Evolutionary conservation across 1,140 invertebrate species (phyloP).

Genomic region (Lucilia sericata): DNA sequence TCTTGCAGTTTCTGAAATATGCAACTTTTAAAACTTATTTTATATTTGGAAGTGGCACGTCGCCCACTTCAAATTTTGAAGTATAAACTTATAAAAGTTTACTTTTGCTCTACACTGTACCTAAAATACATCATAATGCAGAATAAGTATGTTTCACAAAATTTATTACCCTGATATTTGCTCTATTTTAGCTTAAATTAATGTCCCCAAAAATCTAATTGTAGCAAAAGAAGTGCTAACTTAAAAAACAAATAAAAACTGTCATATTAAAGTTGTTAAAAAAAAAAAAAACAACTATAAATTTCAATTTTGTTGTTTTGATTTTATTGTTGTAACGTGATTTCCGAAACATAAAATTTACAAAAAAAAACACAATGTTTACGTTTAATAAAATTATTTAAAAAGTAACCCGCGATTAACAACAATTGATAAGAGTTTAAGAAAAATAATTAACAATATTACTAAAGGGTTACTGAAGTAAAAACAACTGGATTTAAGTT

Average conservation of each 20-base stretch:
- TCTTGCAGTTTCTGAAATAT: no score
- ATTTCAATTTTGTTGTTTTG: neutral
- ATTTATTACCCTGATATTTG: no score
- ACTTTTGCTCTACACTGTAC: no score
- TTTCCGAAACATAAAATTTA: neutral
- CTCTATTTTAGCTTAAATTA: neutral
- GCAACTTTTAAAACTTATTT: no score
- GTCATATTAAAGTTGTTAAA: neutral
- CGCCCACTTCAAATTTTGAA: no score
- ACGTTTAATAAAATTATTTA: neutral
- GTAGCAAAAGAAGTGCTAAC: neutral
- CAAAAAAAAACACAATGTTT: neutral
- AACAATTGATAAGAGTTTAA: neutral
- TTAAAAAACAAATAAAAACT: neutral
- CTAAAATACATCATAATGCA: no score
- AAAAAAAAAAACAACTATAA: neutral
- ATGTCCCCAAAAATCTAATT: neutral
- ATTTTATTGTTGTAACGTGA: slow-evolving; percentile 10
- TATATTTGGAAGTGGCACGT: no score
- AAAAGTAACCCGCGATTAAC: neutral
- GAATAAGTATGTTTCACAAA: no score
- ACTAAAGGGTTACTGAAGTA: neutral
- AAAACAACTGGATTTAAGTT: neutral
- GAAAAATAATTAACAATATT: neutral
- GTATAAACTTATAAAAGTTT: no score